phyloP scores from a whole-genome alignment of 2,113 vertebrate species.

The Motacilla alba region DNA sequence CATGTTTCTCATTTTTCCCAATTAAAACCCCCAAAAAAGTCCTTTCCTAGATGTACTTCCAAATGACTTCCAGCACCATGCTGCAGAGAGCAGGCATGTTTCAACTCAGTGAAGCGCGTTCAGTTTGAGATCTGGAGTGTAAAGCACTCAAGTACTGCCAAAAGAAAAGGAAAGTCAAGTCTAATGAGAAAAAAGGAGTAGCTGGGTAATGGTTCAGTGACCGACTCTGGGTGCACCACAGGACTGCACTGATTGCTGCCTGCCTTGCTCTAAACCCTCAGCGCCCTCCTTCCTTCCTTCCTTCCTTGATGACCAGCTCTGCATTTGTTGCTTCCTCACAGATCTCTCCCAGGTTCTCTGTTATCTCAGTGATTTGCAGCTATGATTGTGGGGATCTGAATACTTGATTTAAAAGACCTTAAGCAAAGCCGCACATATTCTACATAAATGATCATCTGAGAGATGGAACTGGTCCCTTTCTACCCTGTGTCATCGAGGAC shows the following conservation, averaged over 20 bases:
- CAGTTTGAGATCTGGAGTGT: not conserved
- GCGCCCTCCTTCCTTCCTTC: not conserved
- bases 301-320: not conserved
- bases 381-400: not conserved
- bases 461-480: not conserved
- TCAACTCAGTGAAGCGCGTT: not conserved
- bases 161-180: not conserved
- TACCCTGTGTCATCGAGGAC: not conserved
- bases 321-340: not conserved
- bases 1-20: not conserved
- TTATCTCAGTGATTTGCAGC: not conserved
- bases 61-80: not conserved
- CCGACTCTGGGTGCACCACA: no score
- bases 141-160: not conserved
- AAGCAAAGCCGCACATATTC: not conserved
- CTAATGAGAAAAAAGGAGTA: not conserved
- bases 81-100: not conserved
- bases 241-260: accelerated
- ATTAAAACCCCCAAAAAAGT: not conserved
- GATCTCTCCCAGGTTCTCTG: not conserved
- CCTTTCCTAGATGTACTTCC: not conserved
- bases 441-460: not conserved
- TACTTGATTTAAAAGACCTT: not conserved
- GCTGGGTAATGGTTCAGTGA: not conserved
- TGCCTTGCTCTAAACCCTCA: not conserved